Conservation (phyloP, 2,888 invertebrate species). For the Cataglyphis altisquamis region DNA sequence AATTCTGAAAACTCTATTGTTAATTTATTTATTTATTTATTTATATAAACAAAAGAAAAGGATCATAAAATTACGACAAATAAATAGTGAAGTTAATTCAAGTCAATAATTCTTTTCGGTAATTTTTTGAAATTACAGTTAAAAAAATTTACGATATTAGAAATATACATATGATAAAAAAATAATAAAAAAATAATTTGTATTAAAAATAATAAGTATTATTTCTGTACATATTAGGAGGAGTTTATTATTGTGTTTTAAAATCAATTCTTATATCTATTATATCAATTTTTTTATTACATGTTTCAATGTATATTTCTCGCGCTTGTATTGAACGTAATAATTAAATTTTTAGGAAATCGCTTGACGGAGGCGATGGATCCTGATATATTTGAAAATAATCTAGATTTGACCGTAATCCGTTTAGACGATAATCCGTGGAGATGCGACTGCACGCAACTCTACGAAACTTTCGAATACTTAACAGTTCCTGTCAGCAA, state of each 20-base stretch:
- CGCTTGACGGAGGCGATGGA: constrained; percentile 90
- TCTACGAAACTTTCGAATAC: constrained; percentile 89
- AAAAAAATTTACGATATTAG: not conserved
- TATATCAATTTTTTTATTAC: not conserved
- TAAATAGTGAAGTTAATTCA: not conserved
- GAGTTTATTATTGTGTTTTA: not conserved
- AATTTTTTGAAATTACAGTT: too few species aligned
- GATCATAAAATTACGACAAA: not conserved
- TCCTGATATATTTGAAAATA: constrained; percentile 88
- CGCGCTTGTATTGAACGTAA: not conserved
- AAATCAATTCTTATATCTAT: not conserved
- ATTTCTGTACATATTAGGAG: not conserved
- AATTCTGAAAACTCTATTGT: not conserved
- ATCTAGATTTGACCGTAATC: constrained; percentile 88
- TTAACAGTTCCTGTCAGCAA: constrained; percentile 88
- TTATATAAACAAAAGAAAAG: not conserved
- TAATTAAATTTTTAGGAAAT: constrained; percentile 87
- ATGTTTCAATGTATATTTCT: not conserved
- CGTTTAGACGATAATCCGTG: constrained; percentile 91
- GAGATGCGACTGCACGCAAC: constrained; percentile 91
- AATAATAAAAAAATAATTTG: too few species aligned
- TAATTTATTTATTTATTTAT: not conserved
- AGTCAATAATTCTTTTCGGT: not conserved
- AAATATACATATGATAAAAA: not conserved
- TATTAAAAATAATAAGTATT: not conserved